Evolutionary conservation across 2,797 vertebrate genomes (phyloP).

Genomic region (Halcyon smyrnensis): DNA sequence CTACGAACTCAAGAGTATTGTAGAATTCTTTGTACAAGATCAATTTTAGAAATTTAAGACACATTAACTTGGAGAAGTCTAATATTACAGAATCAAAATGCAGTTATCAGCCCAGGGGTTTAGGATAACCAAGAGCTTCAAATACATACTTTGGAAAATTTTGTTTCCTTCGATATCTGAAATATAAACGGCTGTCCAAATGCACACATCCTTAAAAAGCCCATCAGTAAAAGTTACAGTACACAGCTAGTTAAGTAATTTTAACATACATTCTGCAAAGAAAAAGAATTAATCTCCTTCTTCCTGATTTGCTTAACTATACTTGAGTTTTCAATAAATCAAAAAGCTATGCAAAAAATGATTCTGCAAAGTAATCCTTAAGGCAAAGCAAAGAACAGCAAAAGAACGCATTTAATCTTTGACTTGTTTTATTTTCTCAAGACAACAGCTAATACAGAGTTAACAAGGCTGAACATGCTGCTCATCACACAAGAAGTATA

Average conservation of each 20-base stretch:
- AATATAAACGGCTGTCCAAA: not conserved
- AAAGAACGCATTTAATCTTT: not conserved
- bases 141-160: not conserved
- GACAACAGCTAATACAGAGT: slow-evolving; percentile 23
- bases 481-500: slow-evolving; percentile 50
- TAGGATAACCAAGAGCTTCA: not conserved
- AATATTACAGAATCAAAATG: not conserved
- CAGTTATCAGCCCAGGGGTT: not conserved
- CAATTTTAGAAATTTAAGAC: not conserved
- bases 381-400: not conserved
- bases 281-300: not conserved
- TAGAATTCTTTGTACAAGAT: not conserved
- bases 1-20: not conserved
- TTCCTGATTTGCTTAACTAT: not conserved
- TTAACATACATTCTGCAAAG: not conserved
- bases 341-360: not conserved
- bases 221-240: not conserved
- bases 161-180: not conserved
- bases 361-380: not conserved
- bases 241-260: not conserved
- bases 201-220: not conserved
- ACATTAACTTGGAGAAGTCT: not conserved
- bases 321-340: not conserved
- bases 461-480: not conserved
- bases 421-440: slow-evolving; percentile 53